These are phyloP conservation scores for Caenorhabditis sp. DNA, from an alignment of 2,888 invertebrate species.

Conservation along the genomic window DNA sequence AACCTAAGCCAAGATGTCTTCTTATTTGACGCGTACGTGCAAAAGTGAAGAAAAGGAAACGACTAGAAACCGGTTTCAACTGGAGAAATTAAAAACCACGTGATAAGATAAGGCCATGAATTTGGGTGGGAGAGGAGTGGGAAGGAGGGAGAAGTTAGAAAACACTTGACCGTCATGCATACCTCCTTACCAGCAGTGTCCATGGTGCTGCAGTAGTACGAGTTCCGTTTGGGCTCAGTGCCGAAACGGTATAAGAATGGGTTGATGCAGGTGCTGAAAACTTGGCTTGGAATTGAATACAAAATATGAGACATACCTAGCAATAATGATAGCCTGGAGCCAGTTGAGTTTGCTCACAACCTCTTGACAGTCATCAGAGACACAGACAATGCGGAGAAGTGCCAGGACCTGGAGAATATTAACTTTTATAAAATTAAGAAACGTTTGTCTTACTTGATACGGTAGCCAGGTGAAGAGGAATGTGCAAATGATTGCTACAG, in stretches of 20 bases:
- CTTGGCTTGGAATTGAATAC: not conserved
- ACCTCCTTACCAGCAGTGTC: conserved; percentile 69
- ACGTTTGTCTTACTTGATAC: conserved; percentile 65
- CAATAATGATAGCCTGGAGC: conserved; percentile 79
- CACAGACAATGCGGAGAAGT: conserved; percentile 76
- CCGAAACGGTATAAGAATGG: conserved; percentile 76
- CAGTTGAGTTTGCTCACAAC: conserved; percentile 74
- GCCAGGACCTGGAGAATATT: conserved; percentile 70
- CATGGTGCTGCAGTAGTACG: conserved; percentile 60
- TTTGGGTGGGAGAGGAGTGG: too few relatives aligned
- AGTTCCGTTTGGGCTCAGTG: conserved; percentile 56
- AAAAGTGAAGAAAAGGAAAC: conserved; percentile 10
- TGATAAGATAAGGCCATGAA: conserved; percentile 42
- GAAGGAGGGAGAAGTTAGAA: conserved; percentile 10
- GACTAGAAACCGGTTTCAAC: conserved; percentile 12
- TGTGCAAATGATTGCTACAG: conserved; percentile 76
- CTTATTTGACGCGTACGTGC: conserved; percentile 26
- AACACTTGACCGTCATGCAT: conserved; percentile 61
- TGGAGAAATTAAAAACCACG: conserved; percentile 34
- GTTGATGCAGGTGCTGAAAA: conserved; percentile 75
- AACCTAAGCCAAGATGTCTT: too few relatives aligned
- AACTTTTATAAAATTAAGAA: too few relatives aligned
- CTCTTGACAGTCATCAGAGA: conserved; percentile 68
- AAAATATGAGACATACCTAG: conserved; percentile 66
- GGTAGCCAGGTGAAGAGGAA: conserved; percentile 79